phyloP scores from a whole-genome alignment of 1,140 invertebrate species.

The Drosophila tani region DNA sequence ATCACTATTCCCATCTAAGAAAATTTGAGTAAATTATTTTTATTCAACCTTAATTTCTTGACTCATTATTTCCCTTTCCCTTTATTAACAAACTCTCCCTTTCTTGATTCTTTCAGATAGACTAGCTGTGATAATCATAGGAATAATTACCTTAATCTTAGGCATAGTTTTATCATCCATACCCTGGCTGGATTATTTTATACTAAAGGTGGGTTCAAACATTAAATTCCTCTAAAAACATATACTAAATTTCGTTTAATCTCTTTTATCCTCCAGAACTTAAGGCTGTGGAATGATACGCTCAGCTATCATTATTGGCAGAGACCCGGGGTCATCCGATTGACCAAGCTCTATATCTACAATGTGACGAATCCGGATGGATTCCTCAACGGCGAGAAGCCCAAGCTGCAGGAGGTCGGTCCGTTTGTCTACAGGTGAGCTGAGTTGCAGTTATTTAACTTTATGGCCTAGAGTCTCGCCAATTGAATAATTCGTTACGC shows the following conservation, averaged over 20 bases:
- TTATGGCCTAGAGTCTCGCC: slow-evolving; percentile 9
- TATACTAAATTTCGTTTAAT: background rate
- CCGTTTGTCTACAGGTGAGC: slow-evolving; percentile 93
- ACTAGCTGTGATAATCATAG: slow-evolving; percentile 91
- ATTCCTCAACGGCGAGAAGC: slow-evolving; percentile 92
- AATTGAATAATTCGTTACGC: slow-evolving; percentile 59
- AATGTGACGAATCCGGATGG: slow-evolving; percentile 94
- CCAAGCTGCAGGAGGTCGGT: slow-evolving; percentile 92
- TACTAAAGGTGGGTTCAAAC: slow-evolving; percentile 89
- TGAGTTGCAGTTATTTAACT: background rate
- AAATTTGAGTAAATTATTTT: background rate
- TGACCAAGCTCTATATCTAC: slow-evolving; percentile 96
- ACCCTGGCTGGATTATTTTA: slow-evolving; percentile 94
- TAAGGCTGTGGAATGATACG: slow-evolving; percentile 93
- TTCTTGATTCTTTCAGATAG: slow-evolving; percentile 88
- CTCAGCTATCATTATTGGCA: slow-evolving; percentile 96
- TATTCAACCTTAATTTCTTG: too few species aligned
- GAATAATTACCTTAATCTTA: slow-evolving; percentile 90
- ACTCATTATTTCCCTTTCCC: too few species aligned
- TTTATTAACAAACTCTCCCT: background rate
- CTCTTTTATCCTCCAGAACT: slow-evolving; percentile 87
- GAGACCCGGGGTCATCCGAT: slow-evolving; percentile 93
- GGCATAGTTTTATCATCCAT: slow-evolving; percentile 93
- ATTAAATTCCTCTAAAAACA: background rate
- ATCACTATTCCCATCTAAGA: background rate